phyloP scores from a whole-genome alignment of 2,797 vertebrate genomes.

The Todus mexicanus region DNA sequence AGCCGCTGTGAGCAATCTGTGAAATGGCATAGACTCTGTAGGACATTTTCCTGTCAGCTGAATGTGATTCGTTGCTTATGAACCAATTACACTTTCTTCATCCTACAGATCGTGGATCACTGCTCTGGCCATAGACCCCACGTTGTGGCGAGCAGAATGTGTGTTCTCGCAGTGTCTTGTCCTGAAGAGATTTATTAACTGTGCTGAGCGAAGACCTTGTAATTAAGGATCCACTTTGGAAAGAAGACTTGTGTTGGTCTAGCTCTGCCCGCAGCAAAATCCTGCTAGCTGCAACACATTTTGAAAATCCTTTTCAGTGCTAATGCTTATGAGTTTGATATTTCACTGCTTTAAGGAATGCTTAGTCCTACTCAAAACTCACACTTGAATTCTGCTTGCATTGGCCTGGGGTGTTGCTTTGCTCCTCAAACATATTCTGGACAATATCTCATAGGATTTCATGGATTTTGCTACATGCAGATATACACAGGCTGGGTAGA shows the following conservation, averaged over 20 bases:
- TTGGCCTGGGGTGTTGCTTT: not conserved
- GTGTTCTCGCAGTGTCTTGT: not conserved
- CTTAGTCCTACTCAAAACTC: not conserved
- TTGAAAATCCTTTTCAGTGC: not conserved
- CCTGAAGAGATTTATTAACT: not conserved
- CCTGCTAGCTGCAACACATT: not conserved
- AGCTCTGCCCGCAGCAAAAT: not conserved
- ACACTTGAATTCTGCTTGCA: not conserved
- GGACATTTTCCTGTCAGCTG: not conserved
- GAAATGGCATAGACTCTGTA: not conserved
- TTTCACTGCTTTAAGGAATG: not conserved
- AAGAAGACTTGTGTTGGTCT: not conserved
- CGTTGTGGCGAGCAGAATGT: not conserved
- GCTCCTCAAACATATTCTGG: not conserved
- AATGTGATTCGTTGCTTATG: not conserved
- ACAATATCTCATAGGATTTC: not conserved
- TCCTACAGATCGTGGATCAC: rapidly evolving
- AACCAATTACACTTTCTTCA: not conserved
- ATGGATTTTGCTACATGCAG: not conserved
- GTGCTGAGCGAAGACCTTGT: not conserved
- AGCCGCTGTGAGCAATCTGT: not conserved
- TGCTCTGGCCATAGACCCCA: not conserved
- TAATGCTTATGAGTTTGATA: not conserved
- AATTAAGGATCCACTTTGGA: not conserved
- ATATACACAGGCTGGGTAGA: not conserved